phyloP scores from a whole-genome alignment of 2,113 vertebrate genomes.

The Platycercus adscitus region DNA sequence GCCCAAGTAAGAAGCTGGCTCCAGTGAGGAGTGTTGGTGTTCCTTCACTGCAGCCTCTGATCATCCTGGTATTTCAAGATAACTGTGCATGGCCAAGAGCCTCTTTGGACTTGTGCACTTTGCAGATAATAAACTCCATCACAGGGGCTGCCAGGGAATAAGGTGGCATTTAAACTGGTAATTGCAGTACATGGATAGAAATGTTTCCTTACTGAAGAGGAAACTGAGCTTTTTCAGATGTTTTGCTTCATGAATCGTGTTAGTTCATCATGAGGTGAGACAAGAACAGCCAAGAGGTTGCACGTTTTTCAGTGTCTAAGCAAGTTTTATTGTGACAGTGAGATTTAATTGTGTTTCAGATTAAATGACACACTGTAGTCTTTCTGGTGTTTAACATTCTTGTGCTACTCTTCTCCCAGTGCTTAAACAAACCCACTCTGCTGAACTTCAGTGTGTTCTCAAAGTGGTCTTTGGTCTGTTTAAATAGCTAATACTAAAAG shows the following conservation, averaged over 20 bases:
- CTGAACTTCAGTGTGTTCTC: neutral
- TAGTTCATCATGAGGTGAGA: neutral
- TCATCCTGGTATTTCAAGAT: neutral
- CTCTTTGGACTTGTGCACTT: neutral
- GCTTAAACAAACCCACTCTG: neutral
- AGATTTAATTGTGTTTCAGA: constrained; percentile 2
- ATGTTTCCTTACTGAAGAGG: neutral
- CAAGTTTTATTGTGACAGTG: neutral
- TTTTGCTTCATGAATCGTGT: neutral
- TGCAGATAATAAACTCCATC: neutral
- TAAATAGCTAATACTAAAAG: neutral
- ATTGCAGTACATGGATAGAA: neutral
- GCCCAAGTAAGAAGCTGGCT: neutral
- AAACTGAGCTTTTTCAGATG: neutral
- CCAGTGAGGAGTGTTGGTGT: neutral
- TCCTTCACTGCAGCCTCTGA: neutral
- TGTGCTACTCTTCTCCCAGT: neutral
- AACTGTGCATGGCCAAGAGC: neutral
- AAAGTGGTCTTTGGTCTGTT: neutral
- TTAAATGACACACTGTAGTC: neutral
- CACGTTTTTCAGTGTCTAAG: neutral
- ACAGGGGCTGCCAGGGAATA: neutral
- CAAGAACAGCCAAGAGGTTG: neutral
- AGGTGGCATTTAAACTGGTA: neutral
- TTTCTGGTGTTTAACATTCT: neutral